Evolutionary conservation across 2,888 invertebrate genomes (phyloP), one percentile per base, ranked within the genome.

Genomic region (Craniophora ligustri): DNA sequence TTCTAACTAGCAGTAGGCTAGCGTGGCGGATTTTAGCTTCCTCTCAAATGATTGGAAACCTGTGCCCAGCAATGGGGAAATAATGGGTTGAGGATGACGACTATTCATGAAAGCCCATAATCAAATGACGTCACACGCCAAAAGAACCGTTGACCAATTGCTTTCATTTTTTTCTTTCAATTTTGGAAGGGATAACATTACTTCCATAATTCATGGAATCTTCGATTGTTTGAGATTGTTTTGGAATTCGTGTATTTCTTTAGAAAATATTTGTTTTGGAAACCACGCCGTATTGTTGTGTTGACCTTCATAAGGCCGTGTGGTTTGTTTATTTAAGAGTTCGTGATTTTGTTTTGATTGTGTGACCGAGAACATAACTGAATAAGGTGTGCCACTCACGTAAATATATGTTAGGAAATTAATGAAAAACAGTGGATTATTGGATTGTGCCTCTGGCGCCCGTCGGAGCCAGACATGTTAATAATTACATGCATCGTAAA

Each of bases 171-270:
- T n/a, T n/a, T n/a, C n/a, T n/a, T n/a, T n/a, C n/a, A n/a, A n/a
- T n/a, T n/a, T 65, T 59, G 50, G 50, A 46, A 42, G 26, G 23
- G 23, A 45, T 59, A 48, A 53, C 59, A 75, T 72, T 70, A 54
- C 67, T 50, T 55, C 56, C 57, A 63, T 67, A 70, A 67, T 70
- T 74, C 72, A 67, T n/a, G n/a, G 4, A n/a, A 26, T 68, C 53
- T 65, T 61, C 60, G 62, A 67, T 57, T 53, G 61, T 62, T 60
- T 42, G 51, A 44, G 39, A 49, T 49, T 42, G 31, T 36, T 68
- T 58, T 41, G 62, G 45, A 62, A 60, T 71, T 60, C 36, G 39
- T 63, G 59, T 71, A 65, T 71, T 65, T 48, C 40, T 45, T 55
- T 18, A 31, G 35, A 51, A 60, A 65, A 55, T 53, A 47, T 63